Conservation (phyloP, 2,113 vertebrate species). For the Centropristis striata region DNA sequence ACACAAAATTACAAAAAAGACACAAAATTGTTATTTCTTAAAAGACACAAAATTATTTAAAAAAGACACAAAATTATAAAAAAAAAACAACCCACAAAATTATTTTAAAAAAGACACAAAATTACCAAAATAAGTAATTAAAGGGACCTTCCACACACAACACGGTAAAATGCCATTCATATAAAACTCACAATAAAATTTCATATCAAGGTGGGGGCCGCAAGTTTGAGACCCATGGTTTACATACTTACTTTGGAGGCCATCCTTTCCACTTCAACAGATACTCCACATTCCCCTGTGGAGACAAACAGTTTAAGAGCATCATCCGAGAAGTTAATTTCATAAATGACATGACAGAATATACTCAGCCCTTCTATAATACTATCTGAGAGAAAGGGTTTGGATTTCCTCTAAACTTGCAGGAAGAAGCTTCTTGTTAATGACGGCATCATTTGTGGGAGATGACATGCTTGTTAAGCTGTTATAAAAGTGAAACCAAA, state of each 20-base stretch:
- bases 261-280: constrained; percentile 99
- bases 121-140: too few species aligned
- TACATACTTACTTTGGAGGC: constrained; percentile 96
- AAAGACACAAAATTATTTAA: too few species aligned
- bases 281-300: constrained; percentile 97
- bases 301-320: constrained; percentile 61
- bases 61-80: too few species aligned
- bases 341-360: background rate
- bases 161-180: too few species aligned
- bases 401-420: background rate
- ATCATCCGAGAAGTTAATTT: background rate
- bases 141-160: too few species aligned
- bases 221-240: too few species aligned
- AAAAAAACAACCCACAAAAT: too few species aligned
- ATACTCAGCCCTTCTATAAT: background rate
- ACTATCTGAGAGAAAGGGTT: background rate
- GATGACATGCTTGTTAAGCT: background rate
- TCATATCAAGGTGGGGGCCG: too few species aligned
- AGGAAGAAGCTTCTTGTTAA: background rate
- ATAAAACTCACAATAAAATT: too few species aligned
- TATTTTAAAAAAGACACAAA: too few species aligned
- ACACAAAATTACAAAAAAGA: too few species aligned
- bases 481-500: background rate
- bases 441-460: background rate
- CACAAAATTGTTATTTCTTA: too few species aligned